These are phyloP conservation scores for Hetaerina titia DNA, from an alignment of 2,888 invertebrate genomes.

Conservation along the genomic window DNA sequence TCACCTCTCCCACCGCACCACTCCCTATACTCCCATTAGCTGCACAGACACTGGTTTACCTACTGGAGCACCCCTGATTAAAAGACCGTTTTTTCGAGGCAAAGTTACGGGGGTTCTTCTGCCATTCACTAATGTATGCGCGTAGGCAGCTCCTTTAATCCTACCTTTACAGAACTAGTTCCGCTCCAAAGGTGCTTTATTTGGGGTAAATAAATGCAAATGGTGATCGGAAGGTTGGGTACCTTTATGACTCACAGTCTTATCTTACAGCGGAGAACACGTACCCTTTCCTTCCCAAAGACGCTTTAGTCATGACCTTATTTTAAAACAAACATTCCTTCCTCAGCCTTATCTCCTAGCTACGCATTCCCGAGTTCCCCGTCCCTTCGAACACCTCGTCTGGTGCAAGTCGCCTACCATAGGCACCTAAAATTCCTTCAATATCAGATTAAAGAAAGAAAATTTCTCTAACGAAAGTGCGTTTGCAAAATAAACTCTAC, in stretches of 20 bases:
- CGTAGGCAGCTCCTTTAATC: not conserved
- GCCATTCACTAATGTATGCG: not conserved
- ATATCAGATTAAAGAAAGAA: not conserved
- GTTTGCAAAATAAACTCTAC: not conserved
- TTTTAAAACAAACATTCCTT: not conserved
- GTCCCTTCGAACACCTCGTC: not conserved
- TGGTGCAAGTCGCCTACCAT: not conserved
- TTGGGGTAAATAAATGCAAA: not conserved
- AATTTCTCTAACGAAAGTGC: not conserved
- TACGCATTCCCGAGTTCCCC: not conserved
- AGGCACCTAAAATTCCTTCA: not conserved
- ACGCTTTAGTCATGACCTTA: not conserved
- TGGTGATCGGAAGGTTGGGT: not conserved
- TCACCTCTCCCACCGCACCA: too few species aligned
- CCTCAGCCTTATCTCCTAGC: not conserved
- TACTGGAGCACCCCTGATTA: not conserved
- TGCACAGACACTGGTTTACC: too few species aligned
- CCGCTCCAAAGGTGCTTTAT: not conserved
- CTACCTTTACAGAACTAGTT: not conserved
- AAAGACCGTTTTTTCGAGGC: not conserved
- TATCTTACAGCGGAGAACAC: not conserved
- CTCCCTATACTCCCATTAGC: too few species aligned
- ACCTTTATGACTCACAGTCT: not conserved
- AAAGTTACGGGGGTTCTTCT: not conserved
- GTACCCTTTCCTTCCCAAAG: not conserved